These are phyloP conservation scores for Hestina assimilis DNA, from an alignment of 1,140 invertebrate genomes.

Conservation along the genomic window DNA sequence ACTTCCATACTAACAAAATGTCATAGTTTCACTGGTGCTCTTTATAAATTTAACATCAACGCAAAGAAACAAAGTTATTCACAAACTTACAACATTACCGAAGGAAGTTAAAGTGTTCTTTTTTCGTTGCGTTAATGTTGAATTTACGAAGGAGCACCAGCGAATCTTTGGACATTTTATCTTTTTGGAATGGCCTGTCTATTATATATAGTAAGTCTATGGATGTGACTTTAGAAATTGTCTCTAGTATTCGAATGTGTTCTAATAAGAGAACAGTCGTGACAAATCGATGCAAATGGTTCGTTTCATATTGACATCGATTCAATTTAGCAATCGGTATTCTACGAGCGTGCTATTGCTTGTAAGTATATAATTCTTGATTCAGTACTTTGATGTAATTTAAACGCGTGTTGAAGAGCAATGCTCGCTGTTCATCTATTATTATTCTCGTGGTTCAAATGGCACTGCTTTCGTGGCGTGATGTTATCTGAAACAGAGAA, in stretches of 20 bases:
- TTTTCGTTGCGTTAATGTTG: no score
- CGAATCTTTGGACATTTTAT: no score
- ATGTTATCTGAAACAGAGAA: constrained; percentile 65
- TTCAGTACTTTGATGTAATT: neutral
- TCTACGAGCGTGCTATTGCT: constrained; percentile 25
- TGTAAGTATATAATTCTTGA: constrained; percentile 19
- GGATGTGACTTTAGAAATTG: constrained; percentile 1
- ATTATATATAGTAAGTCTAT: no score
- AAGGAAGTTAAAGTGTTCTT: no score
- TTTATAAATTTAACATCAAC: no score
- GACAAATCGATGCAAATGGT: constrained; percentile 43
- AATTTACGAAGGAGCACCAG: no score
- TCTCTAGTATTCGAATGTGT: constrained; percentile 4
- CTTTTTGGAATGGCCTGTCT: no score
- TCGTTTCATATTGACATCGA: constrained; percentile 32
- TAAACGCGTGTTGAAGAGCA: constrained; percentile 3
- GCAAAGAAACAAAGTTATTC: no score
- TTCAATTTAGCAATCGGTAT: constrained; percentile 42
- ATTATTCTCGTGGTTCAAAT: constrained; percentile 29
- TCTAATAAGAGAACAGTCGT: constrained; percentile 28
- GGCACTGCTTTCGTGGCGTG: constrained; percentile 47
- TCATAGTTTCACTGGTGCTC: no score
- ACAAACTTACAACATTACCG: no score
- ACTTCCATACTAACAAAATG: no score
- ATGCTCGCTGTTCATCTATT: constrained; percentile 9